Conservation (phyloP, 2,888 invertebrate species). For the Cantharis flavilabris region DNA sequence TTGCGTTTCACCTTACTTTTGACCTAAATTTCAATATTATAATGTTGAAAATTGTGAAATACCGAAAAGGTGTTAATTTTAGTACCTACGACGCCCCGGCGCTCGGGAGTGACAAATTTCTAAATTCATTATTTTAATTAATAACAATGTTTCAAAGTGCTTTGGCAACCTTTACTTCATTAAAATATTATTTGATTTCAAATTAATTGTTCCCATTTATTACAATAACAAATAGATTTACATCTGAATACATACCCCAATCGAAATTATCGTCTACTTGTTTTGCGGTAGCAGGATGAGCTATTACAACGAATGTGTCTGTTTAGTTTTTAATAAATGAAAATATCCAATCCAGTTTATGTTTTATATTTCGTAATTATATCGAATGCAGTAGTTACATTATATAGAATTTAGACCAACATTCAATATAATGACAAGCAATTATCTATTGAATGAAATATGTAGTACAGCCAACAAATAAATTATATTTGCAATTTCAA, state of each 20-base stretch:
- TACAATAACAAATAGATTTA: background rate
- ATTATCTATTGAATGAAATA: background rate
- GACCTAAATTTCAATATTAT: background rate
- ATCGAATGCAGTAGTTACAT: background rate
- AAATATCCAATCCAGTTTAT: background rate
- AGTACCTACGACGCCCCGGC: conserved; percentile 16
- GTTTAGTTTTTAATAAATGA: background rate
- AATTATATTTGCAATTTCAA: background rate
- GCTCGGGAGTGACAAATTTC: conserved; percentile 37
- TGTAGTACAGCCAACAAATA: background rate
- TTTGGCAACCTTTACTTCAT: conserved; percentile 3
- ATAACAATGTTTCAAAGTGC: conserved; percentile 29
- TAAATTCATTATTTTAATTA: conserved; percentile 41
- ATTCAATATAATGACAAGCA: background rate
- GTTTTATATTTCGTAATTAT: background rate
- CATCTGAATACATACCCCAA: background rate
- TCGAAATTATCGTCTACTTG: background rate
- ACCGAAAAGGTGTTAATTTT: conserved; percentile 16
- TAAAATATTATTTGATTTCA: background rate
- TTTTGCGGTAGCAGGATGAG: background rate
- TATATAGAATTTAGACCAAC: background rate
- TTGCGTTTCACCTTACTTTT: background rate
- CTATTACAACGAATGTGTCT: background rate
- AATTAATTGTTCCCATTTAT: background rate
- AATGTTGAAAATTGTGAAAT: conserved; percentile 10